Evolutionary conservation across 1,140 invertebrate species (phyloP).

Genomic region (Rhysida immarginata): DNA sequence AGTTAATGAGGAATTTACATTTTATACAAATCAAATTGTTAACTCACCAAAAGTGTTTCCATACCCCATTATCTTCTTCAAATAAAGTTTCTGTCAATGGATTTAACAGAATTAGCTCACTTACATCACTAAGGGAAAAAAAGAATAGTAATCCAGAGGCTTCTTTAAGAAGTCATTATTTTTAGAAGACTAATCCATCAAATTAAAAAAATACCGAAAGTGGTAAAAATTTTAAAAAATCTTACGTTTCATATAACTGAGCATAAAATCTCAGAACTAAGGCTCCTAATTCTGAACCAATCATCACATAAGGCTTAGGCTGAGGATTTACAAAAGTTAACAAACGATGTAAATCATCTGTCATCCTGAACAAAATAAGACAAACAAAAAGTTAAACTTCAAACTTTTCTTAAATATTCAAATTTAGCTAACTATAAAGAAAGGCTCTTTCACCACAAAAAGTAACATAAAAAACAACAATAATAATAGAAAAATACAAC

Average conservation of each 20-base stretch:
- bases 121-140: not conserved
- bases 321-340: constrained; percentile 27
- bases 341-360: constrained; percentile 27
- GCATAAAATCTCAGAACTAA: constrained; percentile 29
- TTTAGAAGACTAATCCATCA: no score
- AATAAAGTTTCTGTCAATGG: not conserved
- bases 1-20: no score
- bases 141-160: constrained; percentile 10
- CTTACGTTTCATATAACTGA: constrained; percentile 29
- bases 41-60: not conserved
- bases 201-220: no score
- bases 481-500: no score
- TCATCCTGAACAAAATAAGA: constrained; percentile 32
- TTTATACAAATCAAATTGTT: no score
- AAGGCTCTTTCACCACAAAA: no score
- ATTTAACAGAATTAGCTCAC: not conserved
- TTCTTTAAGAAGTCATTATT: no score
- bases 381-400: no score
- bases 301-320: constrained; percentile 27
- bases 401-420: no score
- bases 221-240: no score
- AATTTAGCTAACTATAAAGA: no score
- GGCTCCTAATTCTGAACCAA: constrained; percentile 29
- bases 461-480: no score
- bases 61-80: not conserved